These are phyloP conservation scores for Stigmatopora nigra DNA, from an alignment of 2,113 vertebrate species.

Conservation along the genomic window DNA sequence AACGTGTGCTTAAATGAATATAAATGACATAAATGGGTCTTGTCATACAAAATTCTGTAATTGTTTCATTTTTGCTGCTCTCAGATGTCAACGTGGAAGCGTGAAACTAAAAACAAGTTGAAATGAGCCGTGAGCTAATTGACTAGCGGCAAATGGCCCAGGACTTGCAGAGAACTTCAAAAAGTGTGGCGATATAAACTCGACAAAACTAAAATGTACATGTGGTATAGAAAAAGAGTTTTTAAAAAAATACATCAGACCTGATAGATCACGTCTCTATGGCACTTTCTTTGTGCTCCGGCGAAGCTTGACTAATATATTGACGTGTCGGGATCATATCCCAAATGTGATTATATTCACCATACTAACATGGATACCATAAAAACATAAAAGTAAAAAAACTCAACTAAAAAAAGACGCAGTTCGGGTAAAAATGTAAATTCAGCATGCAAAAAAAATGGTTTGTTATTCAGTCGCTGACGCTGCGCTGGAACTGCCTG, in stretches of 20 bases:
- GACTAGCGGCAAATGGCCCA: background rate
- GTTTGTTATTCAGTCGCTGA: slow-evolving; percentile 14
- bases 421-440: too few relatives aligned
- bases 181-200: background rate
- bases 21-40: background rate
- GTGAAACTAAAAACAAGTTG: background rate
- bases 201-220: fast-evolving
- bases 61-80: background rate
- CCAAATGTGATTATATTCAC: slow-evolving; percentile 16
- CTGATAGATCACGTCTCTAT: slow-evolving; percentile 9
- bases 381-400: background rate
- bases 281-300: slow-evolving; percentile 30
- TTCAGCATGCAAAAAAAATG: background rate
- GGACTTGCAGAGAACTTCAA: background rate
- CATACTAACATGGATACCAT: slow-evolving; percentile 25
- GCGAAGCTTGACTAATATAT: slow-evolving; percentile 13
- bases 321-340: slow-evolving; percentile 16
- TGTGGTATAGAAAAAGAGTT: background rate
- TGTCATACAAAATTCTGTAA: background rate
- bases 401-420: background rate
- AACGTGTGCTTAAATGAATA: background rate
- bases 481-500: background rate
- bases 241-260: slow-evolving; percentile 17
- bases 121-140: slow-evolving; percentile 23
- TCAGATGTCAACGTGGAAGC: background rate